Percentiles rank a stretch among this genome's conserved stretches.
Evolutionary conservation across 2,113 vertebrate species (phyloP).

Genomic region (Oreochromis aureus): DNA sequence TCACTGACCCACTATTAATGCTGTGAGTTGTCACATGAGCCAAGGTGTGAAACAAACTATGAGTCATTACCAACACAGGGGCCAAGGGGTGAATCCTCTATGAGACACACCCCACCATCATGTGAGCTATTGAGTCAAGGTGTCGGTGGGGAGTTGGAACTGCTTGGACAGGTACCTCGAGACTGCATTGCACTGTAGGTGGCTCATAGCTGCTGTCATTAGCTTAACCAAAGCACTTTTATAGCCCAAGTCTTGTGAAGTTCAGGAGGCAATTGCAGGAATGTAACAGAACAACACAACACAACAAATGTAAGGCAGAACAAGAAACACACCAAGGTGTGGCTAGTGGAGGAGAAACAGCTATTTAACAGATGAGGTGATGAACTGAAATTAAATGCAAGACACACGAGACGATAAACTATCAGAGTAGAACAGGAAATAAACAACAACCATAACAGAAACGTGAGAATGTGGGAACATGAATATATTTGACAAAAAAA

Average conservation of each 20-base stretch:
- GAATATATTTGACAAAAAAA: neutral
- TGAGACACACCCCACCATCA: neutral
- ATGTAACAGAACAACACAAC: neutral
- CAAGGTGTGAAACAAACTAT: neutral
- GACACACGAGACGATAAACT: neutral
- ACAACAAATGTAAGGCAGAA: neutral
- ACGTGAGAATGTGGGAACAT: neutral
- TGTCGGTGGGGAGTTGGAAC: neutral
- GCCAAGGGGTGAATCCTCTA: neutral
- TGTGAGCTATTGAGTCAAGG: neutral
- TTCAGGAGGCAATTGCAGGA: rapidly evolving
- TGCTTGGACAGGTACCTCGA: neutral
- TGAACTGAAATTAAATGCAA: neutral
- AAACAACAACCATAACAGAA: neutral
- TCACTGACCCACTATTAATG: neutral
- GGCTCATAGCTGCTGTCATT: neutral
- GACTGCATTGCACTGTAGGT: neutral
- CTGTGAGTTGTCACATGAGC: neutral
- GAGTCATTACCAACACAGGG: neutral
- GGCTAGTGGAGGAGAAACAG: neutral
- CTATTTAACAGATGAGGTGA: neutral
- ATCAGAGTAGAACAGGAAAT: neutral
- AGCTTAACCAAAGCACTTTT: neutral
- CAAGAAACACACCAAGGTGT: neutral
- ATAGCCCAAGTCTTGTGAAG: neutral